Evolutionary conservation across 2,113 vertebrate species (phyloP).

Genomic region (Empidonax traillii): DNA sequence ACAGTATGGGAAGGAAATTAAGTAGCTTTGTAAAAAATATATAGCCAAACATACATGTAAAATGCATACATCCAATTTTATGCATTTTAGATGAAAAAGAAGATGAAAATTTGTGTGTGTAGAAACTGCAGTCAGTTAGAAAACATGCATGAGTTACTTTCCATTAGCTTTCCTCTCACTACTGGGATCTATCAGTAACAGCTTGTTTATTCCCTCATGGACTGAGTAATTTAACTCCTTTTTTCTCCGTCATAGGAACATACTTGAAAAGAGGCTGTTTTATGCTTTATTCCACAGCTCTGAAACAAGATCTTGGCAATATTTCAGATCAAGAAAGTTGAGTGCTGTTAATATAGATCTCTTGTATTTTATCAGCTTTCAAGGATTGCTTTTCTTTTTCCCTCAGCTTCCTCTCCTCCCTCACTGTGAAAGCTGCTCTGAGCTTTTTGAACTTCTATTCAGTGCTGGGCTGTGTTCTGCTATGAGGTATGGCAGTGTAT

Average conservation of each 20-base stretch:
- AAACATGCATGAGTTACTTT: not conserved
- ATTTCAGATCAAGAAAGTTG: not conserved
- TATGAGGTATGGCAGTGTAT: not conserved
- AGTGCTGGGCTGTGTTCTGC: not conserved
- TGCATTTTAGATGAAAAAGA: not conserved
- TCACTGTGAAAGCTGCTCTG: not conserved
- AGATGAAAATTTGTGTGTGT: not conserved
- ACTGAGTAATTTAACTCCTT: not conserved
- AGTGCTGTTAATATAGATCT: not conserved
- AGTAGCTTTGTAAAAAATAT: not conserved
- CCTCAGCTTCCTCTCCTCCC: not conserved
- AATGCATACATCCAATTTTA: not conserved
- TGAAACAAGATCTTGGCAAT: not conserved
- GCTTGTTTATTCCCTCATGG: not conserved
- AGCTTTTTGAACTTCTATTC: not conserved
- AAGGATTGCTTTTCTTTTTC: not conserved
- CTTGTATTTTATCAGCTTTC: not conserved
- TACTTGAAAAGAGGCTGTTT: not conserved
- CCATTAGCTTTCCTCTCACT: not conserved
- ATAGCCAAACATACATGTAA: not conserved
- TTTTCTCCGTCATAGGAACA: not conserved
- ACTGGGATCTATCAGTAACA: not conserved
- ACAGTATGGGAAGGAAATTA: not conserved
- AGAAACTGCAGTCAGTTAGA: not conserved
- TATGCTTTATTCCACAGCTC: not conserved